Base-by-base conservation (phyloP, 2,797 vertebrate genomes). In the Ctenochaetus hawaiiensis region DNA sequence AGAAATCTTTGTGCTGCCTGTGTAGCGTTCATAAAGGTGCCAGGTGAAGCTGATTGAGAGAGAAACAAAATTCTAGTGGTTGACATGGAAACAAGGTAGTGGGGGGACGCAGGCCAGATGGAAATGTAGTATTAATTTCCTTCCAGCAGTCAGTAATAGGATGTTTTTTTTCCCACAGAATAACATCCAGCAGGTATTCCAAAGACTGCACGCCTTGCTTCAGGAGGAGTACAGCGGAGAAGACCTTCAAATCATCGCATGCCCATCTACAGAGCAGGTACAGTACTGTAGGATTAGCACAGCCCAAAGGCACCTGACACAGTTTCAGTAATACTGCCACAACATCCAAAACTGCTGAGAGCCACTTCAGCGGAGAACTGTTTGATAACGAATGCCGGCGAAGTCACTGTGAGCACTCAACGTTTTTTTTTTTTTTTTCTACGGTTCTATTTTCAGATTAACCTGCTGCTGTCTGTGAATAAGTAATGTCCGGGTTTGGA, bases 181-280 rank as follows among this genome's bases (percentile, higher is more conserved):
- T 93, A 99, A 99, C 84, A 96, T 99, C 91, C 98, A 99, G 94
- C 97, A 98, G 90, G 94, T 96, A 77, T 99, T 99, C 94, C 97
- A 97, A 94, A 97, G 96, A 88, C 94, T 99, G 60, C 97, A 98
- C 13, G 76, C 94, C 65, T 88, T 97, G 80, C 94, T 99, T 82
- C 97, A 97, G 91, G 98, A 99, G 86, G 97, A 99, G 86, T 99
- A 98, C 91, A 96, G 93, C 70, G 94, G 95, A 61, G 98, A 99
- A 85, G 98, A 99, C 92, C 93, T 97, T 84, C 97, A 97, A 89
- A 98, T 99, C 87, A 96, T 99, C 65, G 97, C 97, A 41, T 99
- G 98, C 85, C 98, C 98, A 71, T 97, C 98, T 62, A 96, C 98
- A 91, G 95, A 96, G 82, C 95, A 96, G 95, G 95, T 96, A 92